A percentile compares a stretch with the other conserved stretches of the same genome.
These are phyloP conservation scores for Calephelis perditalis DNA, from an alignment of 2,888 invertebrate species.

Conservation along the genomic window DNA sequence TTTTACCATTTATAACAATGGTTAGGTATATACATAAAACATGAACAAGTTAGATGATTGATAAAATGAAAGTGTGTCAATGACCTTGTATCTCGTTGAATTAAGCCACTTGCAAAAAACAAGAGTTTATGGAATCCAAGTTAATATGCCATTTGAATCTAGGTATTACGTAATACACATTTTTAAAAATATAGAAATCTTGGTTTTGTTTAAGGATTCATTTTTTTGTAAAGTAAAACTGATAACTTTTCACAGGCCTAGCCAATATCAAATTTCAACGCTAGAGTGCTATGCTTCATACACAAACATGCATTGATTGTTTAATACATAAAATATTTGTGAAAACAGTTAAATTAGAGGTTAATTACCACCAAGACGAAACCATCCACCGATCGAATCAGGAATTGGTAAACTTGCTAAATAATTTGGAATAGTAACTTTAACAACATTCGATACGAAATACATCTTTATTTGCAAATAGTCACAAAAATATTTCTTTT, in stretches of 20 bases:
- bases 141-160: too few relatives aligned
- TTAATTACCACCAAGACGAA: slow-evolving; percentile 85
- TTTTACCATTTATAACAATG: neutral
- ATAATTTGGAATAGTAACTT: slow-evolving; percentile 90
- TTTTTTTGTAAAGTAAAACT: too few relatives aligned
- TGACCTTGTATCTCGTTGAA: slow-evolving; percentile 24
- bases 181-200: too few relatives aligned
- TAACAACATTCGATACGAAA: slow-evolving; percentile 85
- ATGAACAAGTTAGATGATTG: neutral
- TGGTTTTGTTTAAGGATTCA: too few relatives aligned
- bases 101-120: neutral
- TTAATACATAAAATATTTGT: neutral
- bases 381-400: slow-evolving; percentile 90
- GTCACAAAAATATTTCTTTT: too few relatives aligned
- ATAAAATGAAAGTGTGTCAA: slow-evolving; percentile 29
- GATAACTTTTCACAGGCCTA: too few relatives aligned
- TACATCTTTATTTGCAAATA: slow-evolving; percentile 45
- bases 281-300: slow-evolving; percentile 5
- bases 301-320: neutral
- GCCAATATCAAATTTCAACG: too few relatives aligned
- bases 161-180: too few relatives aligned
- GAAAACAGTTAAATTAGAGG: neutral
- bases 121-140: neutral
- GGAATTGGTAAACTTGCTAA: slow-evolving; percentile 90
- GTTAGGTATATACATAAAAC: neutral